Evolutionary conservation across 1,140 invertebrate species (phyloP), one percentile per base, ranked within the genome.

Genomic region (Coelopa frigida): DNA sequence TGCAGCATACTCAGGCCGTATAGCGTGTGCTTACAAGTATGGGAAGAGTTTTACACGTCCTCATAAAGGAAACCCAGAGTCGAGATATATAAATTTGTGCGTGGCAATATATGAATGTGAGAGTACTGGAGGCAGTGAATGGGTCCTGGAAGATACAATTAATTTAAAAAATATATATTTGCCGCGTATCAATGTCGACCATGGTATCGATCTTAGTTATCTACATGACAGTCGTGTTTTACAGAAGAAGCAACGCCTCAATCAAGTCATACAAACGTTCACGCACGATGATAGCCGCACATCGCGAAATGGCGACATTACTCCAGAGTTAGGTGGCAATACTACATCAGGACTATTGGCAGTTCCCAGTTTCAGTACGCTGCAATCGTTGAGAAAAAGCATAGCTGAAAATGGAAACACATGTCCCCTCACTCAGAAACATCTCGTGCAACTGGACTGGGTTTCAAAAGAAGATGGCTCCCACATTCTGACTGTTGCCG

Each of bases 31-130:
- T 0, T 99, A 96, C 68, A 93, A 94, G 61, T 87, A 87, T 57
- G 87, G 87, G 11, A 83, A 85, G 51, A 89, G 86, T 10, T 90
- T 90, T 59, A 89, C 86, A 0, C 73, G 85, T 2, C 85, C 85
- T 0, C 80, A 81, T 55, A 86, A 84, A 66, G 76, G 72, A 21
- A 83, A 88, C 62, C 82, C 84, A 0, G 85, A 88, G 56, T 87
- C 85, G 1, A 78, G 91, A 32, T 94, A 89, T 70, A 87, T 95
- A 29, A 96, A 95, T 70, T 74, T 97, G 0, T 91, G 86, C 64
- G 89, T 99, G 3, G 89, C 90, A n/a, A 95, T 99, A 50, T 98
- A 96, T 73, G 96, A 99, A 71, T 99, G 96, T 70, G 96, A 99
- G 75, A 96, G 93, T 51, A 96, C 93, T 21, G 96, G 96, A 46